A percentile compares a stretch with the other conserved stretches of the same genome.
phyloP scores from a whole-genome alignment of 2,797 vertebrate species.

The Triplophysa yarkandensis region DNA sequence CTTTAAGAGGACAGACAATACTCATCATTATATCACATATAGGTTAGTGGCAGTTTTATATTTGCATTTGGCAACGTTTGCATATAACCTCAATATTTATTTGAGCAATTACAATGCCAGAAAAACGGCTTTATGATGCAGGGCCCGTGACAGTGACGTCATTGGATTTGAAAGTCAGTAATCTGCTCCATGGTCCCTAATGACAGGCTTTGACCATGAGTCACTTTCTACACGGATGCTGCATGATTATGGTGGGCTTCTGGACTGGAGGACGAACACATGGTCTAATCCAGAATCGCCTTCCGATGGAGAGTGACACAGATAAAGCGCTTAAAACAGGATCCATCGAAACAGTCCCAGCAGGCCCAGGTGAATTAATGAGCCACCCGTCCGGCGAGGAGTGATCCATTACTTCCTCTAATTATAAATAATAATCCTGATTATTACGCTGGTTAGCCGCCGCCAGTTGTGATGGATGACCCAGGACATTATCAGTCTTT shows the following conservation, averaged over 20 bases:
- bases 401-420: slow-evolving; percentile 99
- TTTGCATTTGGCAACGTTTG: not conserved
- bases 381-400: slow-evolving; percentile 89
- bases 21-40: slow-evolving; percentile 65
- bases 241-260: slow-evolving; percentile 19
- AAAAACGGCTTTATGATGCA: not conserved
- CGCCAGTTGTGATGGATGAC: slow-evolving; percentile 95
- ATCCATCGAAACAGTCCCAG: slow-evolving; percentile 82
- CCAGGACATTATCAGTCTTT: slow-evolving; percentile 90
- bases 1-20: too few species aligned
- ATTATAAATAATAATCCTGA: slow-evolving; percentile 99
- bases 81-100: slow-evolving; percentile 75
- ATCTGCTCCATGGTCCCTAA: slow-evolving; percentile 50
- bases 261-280: not conserved
- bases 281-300: slow-evolving; percentile 58
- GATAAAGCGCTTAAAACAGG: slow-evolving; percentile 86
- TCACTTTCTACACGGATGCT: slow-evolving; percentile 22
- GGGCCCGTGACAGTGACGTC: slow-evolving; percentile 1
- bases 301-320: slow-evolving; percentile 83
- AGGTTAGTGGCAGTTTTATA: slow-evolving; percentile 52
- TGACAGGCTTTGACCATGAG: slow-evolving; percentile 44
- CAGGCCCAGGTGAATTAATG: slow-evolving; percentile 95
- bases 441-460: slow-evolving; percentile 98
- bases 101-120: not conserved
- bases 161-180: slow-evolving; percentile 5